Conservation (phyloP, 2,113 vertebrate species). For the Sialia sialis region DNA sequence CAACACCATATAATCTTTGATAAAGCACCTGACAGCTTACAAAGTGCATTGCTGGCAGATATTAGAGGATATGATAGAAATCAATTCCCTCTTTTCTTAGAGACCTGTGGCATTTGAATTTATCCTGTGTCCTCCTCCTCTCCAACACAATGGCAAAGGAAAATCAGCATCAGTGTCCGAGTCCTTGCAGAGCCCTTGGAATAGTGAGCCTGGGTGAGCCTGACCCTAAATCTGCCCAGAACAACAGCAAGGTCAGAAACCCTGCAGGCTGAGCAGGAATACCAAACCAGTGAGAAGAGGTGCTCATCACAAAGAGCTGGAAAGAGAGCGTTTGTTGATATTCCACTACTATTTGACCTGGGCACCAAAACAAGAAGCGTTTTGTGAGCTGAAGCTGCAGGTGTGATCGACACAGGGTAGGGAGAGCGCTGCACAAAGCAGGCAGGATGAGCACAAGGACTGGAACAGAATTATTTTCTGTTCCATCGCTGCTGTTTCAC, state of each 20-base stretch:
- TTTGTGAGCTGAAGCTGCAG: background rate
- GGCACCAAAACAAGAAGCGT: background rate
- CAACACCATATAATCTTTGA: background rate
- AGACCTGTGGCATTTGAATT: background rate
- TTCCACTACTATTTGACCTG: rapidly evolving
- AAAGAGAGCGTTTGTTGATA: background rate
- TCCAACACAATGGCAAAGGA: background rate
- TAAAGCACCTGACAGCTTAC: background rate
- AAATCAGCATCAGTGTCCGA: background rate
- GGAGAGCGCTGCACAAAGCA: background rate
- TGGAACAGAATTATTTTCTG: background rate
- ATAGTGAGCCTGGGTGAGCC: background rate
- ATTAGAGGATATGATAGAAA: background rate
- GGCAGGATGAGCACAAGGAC: background rate
- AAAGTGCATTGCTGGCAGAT: background rate
- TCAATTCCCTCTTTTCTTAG: background rate
- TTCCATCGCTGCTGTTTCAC: background rate
- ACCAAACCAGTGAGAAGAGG: background rate
- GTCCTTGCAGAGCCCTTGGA: background rate
- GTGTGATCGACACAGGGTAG: background rate
- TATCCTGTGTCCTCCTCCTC: background rate
- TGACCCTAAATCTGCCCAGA: background rate
- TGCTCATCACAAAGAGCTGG: background rate
- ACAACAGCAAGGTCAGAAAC: background rate
- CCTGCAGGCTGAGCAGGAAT: background rate